Evolutionary conservation across 2,888 invertebrate species (phyloP), one percentile per base, ranked within the genome.

Genomic region (Norana najaformis): DNA sequence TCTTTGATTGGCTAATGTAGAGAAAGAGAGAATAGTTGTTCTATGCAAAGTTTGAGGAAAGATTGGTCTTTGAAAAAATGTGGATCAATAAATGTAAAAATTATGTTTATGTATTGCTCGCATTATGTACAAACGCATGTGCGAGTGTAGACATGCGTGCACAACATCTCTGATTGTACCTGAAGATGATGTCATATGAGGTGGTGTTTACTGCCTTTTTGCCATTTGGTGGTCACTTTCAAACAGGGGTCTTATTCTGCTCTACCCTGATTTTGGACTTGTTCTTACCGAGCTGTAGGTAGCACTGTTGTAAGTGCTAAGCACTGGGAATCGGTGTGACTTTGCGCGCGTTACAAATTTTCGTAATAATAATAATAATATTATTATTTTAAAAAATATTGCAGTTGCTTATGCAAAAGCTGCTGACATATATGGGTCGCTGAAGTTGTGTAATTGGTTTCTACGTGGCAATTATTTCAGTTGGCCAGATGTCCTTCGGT

Each of bases 401-500:
- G 30, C 69, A 69, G 69, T 69, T 69, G 69, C 69, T n/a, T 69
- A 69, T 69, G 69, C 69, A 30, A 3, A 69, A 8, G 23, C 47
- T 47, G 23, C 23, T 69, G 30, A 3, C 13, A 69, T n/a, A 3
- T n/a, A 69, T n/a, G 8, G 30, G 69, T 69, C 30, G 69, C 69
- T n/a, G 69, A 69, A 69, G 69, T 69, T 69, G 69, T 69, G 30
- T 69, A 69, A 69, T 69, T n/a, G 8, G 30, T 69, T 47, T 47
- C 30, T 69, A 69, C 69, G n/a, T 69, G 69, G 69, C 69, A 69
- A 69, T 69, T 53, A 18, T 83, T 85, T 85, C 85, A 85, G 85
- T 85, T 85, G 85, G 85, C 85, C 85, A 14, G 85, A 85, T 85
- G 85, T 85, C 85, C 85, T 85, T 85, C 85, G 37, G 35, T 85